Percentiles rank a stretch among this genome's conserved stretches.
phyloP scores from a whole-genome alignment of 2,113 vertebrate species.

The Ceyx cyanopectus region DNA sequence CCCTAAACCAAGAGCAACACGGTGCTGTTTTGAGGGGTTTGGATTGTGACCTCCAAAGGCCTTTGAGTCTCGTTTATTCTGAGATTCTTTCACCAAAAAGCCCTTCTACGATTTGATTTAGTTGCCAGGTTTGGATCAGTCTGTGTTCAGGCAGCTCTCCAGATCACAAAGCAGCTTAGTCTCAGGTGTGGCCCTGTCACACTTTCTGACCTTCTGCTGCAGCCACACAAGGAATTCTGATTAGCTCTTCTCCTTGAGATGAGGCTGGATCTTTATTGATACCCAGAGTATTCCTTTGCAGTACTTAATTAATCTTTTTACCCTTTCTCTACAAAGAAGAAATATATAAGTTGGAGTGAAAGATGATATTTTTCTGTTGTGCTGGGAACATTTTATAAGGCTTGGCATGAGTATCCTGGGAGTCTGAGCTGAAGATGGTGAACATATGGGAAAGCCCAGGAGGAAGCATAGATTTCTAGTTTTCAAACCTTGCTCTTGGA shows the following conservation, averaged over 20 bases:
- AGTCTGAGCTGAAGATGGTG: constrained; percentile 27
- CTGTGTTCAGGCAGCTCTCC: background rate
- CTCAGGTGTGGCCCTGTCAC: fast-evolving
- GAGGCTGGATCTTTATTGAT: background rate
- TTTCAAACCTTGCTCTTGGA: background rate
- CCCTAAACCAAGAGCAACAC: background rate
- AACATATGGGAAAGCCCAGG: constrained; percentile 31
- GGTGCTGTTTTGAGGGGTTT: fast-evolving
- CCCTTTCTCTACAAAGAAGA: background rate
- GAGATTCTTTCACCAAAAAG: background rate
- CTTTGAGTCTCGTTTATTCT: background rate
- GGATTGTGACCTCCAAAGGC: background rate
- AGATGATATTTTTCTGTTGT: background rate
- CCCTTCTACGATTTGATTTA: background rate
- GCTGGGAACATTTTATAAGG: background rate
- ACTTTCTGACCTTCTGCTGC: background rate
- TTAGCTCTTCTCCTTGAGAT: background rate
- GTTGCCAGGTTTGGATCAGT: background rate
- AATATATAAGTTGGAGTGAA: background rate
- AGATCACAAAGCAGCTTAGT: background rate
- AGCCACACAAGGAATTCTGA: background rate
- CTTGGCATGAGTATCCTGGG: constrained; percentile 22
- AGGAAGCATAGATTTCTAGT: constrained; percentile 11
- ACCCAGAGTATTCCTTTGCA: background rate
- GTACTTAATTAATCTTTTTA: background rate